These are phyloP conservation scores for Gouania willdenowi DNA, from an alignment of 2,797 vertebrate species.

Conservation along the genomic window DNA sequence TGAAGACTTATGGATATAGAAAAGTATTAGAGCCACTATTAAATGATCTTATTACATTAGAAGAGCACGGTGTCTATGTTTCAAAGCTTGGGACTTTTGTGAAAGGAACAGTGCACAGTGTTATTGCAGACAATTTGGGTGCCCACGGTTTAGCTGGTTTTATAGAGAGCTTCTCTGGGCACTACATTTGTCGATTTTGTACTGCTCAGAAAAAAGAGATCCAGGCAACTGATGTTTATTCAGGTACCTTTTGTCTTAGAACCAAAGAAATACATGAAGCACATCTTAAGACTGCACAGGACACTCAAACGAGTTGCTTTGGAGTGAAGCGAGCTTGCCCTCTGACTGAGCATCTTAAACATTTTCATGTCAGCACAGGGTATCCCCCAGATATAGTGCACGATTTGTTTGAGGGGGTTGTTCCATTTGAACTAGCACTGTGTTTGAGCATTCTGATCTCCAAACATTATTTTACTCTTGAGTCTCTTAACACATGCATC, in stretches of 20 bases:
- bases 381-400: no score
- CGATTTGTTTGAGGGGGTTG: no score
- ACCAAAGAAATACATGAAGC: neutral
- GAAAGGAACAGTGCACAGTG: neutral
- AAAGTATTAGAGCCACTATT: neutral
- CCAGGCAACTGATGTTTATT: neutral
- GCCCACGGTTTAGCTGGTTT: neutral
- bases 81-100: neutral
- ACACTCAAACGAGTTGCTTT: neutral
- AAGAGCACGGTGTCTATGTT: neutral
- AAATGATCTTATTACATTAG: neutral
- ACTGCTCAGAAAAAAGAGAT: neutral
- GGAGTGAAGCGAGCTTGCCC: neutral
- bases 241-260: neutral
- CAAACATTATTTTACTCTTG: neutral
- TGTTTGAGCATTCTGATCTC: no score
- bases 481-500: neutral
- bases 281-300: neutral
- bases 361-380: no score
- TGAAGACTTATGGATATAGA: neutral
- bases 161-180: neutral
- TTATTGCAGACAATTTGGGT: neutral
- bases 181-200: neutral
- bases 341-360: no score
- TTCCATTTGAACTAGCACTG: no score